These are phyloP conservation scores for Ashinkailepas kermadecensis DNA, from an alignment of 2,888 invertebrate species.

Conservation along the genomic window DNA sequence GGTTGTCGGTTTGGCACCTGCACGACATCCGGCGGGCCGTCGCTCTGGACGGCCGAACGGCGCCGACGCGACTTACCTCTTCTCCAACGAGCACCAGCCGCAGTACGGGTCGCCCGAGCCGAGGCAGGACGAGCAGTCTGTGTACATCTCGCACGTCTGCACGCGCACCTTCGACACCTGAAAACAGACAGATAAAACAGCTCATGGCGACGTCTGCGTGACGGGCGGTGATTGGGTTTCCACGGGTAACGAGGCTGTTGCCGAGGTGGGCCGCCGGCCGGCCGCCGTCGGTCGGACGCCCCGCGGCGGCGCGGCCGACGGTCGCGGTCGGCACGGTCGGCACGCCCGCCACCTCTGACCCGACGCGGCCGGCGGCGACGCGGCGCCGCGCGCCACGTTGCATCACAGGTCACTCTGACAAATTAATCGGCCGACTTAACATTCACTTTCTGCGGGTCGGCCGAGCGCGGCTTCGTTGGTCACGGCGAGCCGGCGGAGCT, in stretches of 20 bases:
- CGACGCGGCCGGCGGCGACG: not conserved
- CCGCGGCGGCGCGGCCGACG: not conserved
- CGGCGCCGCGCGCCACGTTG: not conserved
- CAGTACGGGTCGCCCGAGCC: conserved; percentile 88
- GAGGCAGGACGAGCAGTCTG: conserved; percentile 78
- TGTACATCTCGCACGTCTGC: conserved; percentile 76
- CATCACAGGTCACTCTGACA: conserved; percentile 10
- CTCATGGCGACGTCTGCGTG: not conserved
- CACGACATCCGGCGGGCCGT: too few relatives aligned
- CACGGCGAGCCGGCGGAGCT: not conserved
- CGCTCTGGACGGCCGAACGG: conserved; percentile 5
- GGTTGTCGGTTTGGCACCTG: too few relatives aligned
- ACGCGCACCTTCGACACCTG: conserved; percentile 68
- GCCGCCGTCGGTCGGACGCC: conserved; percentile 37
- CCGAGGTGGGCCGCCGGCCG: conserved; percentile 29
- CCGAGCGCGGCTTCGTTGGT: not conserved
- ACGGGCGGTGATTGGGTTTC: not conserved
- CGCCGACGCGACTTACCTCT: conserved; percentile 49
- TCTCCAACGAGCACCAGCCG: conserved; percentile 91
- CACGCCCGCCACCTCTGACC: conserved; percentile 5
- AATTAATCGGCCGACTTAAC: conserved; percentile 14
- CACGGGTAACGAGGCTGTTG: not conserved
- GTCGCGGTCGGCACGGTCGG: not conserved
- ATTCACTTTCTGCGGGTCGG: conserved; percentile 1
- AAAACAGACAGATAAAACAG: conserved; percentile 38